Conservation (phyloP, 92 coral and sea anemone genomes). For the Epizoanthus fatuus region DNA sequence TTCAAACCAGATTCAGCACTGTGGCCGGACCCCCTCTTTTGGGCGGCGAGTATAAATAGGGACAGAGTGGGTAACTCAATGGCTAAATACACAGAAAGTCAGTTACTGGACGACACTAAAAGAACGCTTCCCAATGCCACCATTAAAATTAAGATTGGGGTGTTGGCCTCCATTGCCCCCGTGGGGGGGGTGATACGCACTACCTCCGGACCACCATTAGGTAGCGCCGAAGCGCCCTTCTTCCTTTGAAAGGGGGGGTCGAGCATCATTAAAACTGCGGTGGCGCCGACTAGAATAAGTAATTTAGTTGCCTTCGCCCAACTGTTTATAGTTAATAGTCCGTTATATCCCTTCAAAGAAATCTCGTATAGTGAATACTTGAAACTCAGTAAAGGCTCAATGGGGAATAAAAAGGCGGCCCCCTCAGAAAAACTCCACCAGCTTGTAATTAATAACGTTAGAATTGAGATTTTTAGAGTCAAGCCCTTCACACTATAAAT, state of each 20-base stretch:
- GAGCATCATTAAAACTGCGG: conserved; percentile 71
- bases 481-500: conserved; percentile 67
- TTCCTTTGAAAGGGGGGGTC: conserved; percentile 9
- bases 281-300: conserved; percentile 63
- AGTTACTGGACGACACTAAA: conserved; percentile 78
- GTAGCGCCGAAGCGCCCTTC: neutral
- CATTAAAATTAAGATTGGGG: conserved; percentile 72
- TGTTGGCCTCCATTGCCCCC: conserved; percentile 29
- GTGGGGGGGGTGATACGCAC: neutral
- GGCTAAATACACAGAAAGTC: conserved; percentile 79
- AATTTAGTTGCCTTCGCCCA: conserved; percentile 61
- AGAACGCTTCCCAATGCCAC: conserved; percentile 70
- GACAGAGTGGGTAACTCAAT: conserved; percentile 79
- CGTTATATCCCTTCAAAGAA: conserved; percentile 38
- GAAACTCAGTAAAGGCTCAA: conserved; percentile 22
- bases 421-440: conserved; percentile 39
- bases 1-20: conserved; percentile 83
- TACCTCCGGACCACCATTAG: neutral
- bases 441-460: conserved; percentile 68
- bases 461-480: conserved; percentile 68
- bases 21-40: conserved; percentile 67
- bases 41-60: conserved; percentile 74
- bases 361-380: conserved; percentile 16
- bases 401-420: conserved; percentile 52
- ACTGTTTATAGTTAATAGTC: conserved; percentile 65